Percentiles rank a stretch among this genome's conserved stretches.
phyloP scores from a whole-genome alignment of 2,797 vertebrate species.

The Glossophaga mutica region DNA sequence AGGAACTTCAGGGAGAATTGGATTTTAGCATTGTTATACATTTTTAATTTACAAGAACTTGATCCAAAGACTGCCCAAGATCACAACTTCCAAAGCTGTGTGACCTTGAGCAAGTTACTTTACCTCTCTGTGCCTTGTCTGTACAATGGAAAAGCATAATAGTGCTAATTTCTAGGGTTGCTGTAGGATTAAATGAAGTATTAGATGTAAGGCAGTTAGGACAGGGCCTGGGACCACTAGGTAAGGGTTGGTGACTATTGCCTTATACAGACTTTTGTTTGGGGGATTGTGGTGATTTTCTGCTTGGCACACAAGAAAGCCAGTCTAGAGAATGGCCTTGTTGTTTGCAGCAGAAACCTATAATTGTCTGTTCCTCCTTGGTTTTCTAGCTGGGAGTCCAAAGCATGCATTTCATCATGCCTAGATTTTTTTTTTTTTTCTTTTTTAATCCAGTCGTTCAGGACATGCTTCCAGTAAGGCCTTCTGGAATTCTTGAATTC shows the following conservation, averaged over 20 bases:
- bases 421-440: neutral
- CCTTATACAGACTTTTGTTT: neutral
- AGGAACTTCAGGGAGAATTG: neutral
- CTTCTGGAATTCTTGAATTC: conserved; percentile 56
- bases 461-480: conserved; percentile 26
- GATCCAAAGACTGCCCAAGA: neutral
- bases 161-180: neutral
- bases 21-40: neutral
- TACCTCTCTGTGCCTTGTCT: neutral
- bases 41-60: neutral
- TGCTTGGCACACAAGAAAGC: neutral
- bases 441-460: conserved; percentile 36
- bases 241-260: neutral
- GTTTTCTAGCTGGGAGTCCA: conserved; percentile 10
- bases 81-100: neutral
- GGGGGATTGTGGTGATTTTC: neutral
- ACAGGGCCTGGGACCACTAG: neutral
- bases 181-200: neutral
- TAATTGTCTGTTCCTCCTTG: neutral
- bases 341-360: conserved; percentile 23
- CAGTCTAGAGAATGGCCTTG: neutral
- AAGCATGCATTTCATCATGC: neutral
- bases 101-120: neutral
- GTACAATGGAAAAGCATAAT: neutral
- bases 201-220: neutral